Conservation (phyloP, 2,113 vertebrate genomes). For the Prietella phreatophila region DNA sequence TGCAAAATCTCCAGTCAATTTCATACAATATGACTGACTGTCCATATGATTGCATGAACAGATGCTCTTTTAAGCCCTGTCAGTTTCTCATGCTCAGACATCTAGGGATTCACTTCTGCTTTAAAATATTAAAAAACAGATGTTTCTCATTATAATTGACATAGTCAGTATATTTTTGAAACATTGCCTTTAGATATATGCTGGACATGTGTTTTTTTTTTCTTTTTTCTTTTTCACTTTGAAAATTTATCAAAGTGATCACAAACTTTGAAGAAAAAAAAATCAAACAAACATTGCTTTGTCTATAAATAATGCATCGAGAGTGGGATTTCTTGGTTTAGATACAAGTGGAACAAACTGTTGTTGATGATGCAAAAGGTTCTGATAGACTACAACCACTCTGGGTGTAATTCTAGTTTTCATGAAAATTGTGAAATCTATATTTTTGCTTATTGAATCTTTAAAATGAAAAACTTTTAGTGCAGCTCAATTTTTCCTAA, state of each 20-base stretch:
- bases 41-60: constrained; percentile 38
- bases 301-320: not conserved
- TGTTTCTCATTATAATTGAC: constrained; percentile 43
- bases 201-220: not conserved
- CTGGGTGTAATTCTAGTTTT: not conserved
- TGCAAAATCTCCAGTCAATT: not conserved
- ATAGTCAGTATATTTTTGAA: not conserved
- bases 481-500: not conserved
- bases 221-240: not conserved
- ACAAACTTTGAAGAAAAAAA: too few relatives aligned
- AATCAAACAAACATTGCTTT: not conserved
- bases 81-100: constrained; percentile 46
- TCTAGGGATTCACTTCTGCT: constrained; percentile 37
- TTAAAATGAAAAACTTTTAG: not conserved
- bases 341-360: not conserved
- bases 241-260: not conserved
- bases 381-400: not conserved
- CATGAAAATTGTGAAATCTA: not conserved
- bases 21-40: not conserved
- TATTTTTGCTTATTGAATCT: not conserved
- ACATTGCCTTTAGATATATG: not conserved
- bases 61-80: constrained; percentile 47
- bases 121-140: constrained; percentile 38
- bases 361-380: not conserved
- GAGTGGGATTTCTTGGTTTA: not conserved